A percentile compares a stretch with the other conserved stretches of the same genome.
phyloP scores from a whole-genome alignment of 2,888 invertebrate species.

The Portevinia maculata region DNA sequence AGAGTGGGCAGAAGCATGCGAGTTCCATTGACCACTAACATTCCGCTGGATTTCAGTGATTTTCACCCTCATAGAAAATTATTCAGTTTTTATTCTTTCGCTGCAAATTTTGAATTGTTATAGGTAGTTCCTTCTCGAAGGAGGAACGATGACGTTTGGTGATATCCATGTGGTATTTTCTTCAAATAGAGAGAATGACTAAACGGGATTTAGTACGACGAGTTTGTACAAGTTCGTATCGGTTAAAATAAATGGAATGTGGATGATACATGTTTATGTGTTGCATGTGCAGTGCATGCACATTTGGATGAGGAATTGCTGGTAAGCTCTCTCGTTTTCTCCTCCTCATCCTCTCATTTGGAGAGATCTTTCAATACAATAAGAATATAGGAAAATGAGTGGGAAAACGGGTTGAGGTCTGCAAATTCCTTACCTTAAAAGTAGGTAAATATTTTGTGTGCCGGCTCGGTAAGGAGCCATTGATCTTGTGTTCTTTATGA shows the following conservation, averaged over 20 bases:
- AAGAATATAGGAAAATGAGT: conserved; percentile 48
- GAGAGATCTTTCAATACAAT: conserved; percentile 36
- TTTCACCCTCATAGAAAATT: conserved; percentile 51
- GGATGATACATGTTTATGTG: conserved; percentile 60
- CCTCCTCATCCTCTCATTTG: conserved; percentile 1
- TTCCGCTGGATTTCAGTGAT: conserved; percentile 37
- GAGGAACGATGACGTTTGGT: conserved; percentile 29
- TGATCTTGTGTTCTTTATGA: conserved; percentile 51
- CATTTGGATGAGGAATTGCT: conserved; percentile 57
- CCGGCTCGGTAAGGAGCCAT: conserved; percentile 41
- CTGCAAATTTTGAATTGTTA: conserved; percentile 46
- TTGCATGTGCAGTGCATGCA: conserved; percentile 54
- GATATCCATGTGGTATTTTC: conserved; percentile 45
- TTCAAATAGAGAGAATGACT: not conserved
- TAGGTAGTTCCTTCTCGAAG: conserved; percentile 18
- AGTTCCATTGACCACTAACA: conserved; percentile 56
- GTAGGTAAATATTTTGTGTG: conserved; percentile 63
- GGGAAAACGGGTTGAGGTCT: conserved; percentile 59
- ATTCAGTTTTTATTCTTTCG: conserved; percentile 19
- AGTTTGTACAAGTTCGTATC: conserved; percentile 68
- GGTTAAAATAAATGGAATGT: conserved; percentile 63
- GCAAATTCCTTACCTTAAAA: conserved; percentile 70
- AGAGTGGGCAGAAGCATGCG: conserved; percentile 16
- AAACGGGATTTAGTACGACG: conserved; percentile 40
- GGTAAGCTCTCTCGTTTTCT: conserved; percentile 21